phyloP scores from a whole-genome alignment of 2,888 invertebrate genomes.

The Lasiommata megera region DNA sequence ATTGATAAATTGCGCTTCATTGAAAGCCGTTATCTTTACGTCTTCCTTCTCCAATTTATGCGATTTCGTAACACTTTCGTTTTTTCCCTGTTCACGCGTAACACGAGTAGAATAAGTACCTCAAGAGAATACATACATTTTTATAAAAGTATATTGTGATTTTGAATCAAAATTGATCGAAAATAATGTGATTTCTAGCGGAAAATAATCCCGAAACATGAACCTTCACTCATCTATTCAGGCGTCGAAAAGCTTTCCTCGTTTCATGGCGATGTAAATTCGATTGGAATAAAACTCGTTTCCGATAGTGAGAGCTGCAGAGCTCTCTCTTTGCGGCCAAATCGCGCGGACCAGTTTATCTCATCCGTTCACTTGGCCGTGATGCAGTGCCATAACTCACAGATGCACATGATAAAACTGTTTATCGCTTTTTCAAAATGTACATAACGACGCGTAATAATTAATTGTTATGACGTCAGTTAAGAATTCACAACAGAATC shows the following conservation, averaged over 20 bases:
- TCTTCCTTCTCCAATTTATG: conserved; percentile 37
- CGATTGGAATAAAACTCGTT: conserved; percentile 70
- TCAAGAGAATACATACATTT: too few species aligned
- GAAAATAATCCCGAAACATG: conserved; percentile 21
- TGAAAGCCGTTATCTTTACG: conserved; percentile 59
- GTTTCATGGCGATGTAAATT: conserved; percentile 65
- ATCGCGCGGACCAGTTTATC: conserved; percentile 75
- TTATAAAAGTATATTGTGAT: background rate
- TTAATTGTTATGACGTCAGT: too few species aligned
- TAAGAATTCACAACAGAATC: too few species aligned
- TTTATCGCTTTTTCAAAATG: conserved; percentile 50
- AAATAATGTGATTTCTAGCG: conserved; percentile 4
- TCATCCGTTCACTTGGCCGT: conserved; percentile 55
- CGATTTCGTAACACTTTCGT: conserved; percentile 42
- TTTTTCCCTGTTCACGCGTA: conserved; percentile 16
- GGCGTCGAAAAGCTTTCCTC: conserved; percentile 40
- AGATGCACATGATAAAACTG: conserved; percentile 35
- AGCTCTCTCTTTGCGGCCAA: conserved; percentile 76
- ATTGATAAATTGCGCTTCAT: conserved; percentile 79
- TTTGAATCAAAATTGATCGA: background rate
- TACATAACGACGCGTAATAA: conserved; percentile 43
- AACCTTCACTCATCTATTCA: conserved; percentile 21
- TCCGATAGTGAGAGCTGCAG: conserved; percentile 54
- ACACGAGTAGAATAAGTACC: too few species aligned
- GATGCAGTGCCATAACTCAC: conserved; percentile 67